Conservation (phyloP, 35 echinoderm and acorn worm species). For the Ophiothrix spiculata region DNA sequence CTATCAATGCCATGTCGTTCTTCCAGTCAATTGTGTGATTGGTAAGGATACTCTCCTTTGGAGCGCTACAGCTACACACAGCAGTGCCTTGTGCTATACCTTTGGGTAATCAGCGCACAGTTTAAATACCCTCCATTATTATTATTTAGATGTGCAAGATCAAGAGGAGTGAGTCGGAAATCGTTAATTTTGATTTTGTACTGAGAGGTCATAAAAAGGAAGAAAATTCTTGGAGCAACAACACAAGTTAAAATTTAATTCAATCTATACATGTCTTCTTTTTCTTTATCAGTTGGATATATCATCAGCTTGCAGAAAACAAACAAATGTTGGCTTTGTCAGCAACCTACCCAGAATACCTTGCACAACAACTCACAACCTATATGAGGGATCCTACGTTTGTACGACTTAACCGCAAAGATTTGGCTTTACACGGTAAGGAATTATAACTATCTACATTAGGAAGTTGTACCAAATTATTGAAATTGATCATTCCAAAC, state of each 20-base stretch:
- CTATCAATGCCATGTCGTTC: no score
- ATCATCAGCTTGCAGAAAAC: constrained; percentile 75
- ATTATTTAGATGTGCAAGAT: background rate
- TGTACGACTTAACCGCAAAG: constrained; percentile 79
- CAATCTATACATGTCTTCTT: background rate
- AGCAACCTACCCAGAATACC: constrained; percentile 94
- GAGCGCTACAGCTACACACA: no score
- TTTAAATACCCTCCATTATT: no score
- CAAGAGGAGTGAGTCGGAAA: background rate
- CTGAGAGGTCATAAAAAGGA: no score
- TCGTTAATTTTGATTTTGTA: background rate
- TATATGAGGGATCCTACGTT: constrained; percentile 99
- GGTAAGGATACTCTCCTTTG: no score
- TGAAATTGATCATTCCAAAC: no score
- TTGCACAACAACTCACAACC: constrained; percentile 74
- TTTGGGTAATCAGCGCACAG: no score
- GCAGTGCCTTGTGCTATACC: no score
- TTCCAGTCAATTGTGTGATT: no score
- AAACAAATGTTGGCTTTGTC: constrained; percentile 93
- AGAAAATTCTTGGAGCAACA: no score
- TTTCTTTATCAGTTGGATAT: constrained; percentile 73
- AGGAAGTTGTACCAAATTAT: no score
- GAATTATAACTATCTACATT: no score
- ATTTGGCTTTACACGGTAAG: constrained; percentile 77
- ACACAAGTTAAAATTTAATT: background rate